Conservation (phyloP, 2,797 vertebrate genomes). For the Ptychadena robeensis region DNA sequence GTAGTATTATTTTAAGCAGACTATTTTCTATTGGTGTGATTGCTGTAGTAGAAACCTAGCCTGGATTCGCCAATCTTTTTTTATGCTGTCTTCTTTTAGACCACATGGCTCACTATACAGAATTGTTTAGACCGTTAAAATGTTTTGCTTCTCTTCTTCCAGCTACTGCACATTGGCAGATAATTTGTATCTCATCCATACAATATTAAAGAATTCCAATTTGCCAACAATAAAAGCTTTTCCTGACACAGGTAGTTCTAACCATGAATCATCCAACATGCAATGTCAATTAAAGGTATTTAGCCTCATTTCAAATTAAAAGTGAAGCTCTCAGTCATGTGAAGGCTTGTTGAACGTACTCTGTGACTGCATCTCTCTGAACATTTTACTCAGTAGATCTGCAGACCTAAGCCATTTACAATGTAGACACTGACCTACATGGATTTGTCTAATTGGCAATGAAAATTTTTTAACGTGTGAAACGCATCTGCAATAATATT, state of each 20-base stretch:
- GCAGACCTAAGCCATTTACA: constrained; percentile 5
- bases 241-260: not conserved
- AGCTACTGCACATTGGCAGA: too few species aligned
- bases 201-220: not conserved
- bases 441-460: not conserved
- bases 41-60: too few species aligned
- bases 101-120: too few species aligned
- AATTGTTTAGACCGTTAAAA: too few species aligned
- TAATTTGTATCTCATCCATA: too few species aligned
- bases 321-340: not conserved
- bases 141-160: too few species aligned
- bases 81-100: too few species aligned
- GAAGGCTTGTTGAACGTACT: not conserved
- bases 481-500: too few species aligned
- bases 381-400: not conserved
- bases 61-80: too few species aligned
- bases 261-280: not conserved
- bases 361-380: not conserved
- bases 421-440: constrained; percentile 6
- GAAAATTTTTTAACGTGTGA: too few species aligned
- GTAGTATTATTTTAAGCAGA: too few species aligned
- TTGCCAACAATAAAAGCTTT: not conserved
- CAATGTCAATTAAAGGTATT: not conserved
- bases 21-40: too few species aligned
- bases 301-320: not conserved